A percentile compares a stretch with the other conserved stretches of the same genome.
Evolutionary conservation across 2,797 vertebrate genomes (phyloP).

Genomic region (Masticophis lateralis): DNA sequence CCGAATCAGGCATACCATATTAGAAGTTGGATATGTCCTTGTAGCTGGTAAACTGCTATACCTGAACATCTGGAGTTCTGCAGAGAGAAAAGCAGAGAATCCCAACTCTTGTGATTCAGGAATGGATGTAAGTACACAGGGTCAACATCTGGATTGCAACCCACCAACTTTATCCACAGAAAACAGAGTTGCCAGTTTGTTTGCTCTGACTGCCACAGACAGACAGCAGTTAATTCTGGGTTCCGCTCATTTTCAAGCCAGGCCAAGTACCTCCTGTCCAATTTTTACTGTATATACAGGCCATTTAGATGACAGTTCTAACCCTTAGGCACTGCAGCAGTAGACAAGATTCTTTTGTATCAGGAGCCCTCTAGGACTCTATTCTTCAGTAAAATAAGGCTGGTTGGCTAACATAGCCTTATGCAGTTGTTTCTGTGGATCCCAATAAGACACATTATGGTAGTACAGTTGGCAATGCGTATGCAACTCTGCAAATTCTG

Average conservation of each 20-base stretch:
- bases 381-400: not conserved
- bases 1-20: not conserved
- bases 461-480: constrained; percentile 2
- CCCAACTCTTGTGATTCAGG: not conserved
- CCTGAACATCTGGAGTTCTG: not conserved
- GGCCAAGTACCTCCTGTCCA: not conserved
- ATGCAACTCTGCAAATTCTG: constrained; percentile 14
- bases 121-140: not conserved
- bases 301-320: not conserved
- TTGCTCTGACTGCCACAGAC: not conserved
- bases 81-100: not conserved
- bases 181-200: not conserved
- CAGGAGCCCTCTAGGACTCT: not conserved
- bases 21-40: not conserved
- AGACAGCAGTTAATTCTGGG: not conserved
- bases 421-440: not conserved
- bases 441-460: constrained; percentile 37
- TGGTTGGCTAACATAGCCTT: not conserved
- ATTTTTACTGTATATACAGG: not conserved
- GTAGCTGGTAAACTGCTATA: not conserved
- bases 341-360: not conserved
- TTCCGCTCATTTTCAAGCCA: not conserved
- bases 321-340: not conserved
- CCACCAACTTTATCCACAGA: not conserved
- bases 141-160: not conserved